phyloP scores from a whole-genome alignment of 2,113 vertebrate genomes.

The Pseudopipra pipra region DNA sequence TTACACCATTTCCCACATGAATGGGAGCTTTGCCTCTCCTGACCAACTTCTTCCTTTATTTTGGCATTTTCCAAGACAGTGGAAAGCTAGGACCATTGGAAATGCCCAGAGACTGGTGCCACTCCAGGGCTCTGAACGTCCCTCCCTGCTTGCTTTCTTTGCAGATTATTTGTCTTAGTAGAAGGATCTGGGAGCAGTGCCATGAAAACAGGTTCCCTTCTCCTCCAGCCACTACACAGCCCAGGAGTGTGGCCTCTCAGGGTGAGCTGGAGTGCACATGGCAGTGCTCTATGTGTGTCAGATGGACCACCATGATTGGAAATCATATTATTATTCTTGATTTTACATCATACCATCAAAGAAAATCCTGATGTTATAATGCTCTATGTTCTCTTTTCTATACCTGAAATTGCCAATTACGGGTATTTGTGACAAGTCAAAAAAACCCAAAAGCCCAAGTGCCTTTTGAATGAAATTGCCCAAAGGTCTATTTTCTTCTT shows the following conservation, averaged over 20 bases:
- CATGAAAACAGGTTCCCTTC: neutral
- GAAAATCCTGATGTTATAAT: neutral
- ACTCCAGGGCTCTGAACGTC: neutral
- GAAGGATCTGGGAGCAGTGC: neutral
- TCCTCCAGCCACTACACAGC: rapidly evolving
- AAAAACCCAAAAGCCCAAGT: neutral
- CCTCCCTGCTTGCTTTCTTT: neutral
- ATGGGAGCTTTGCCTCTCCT: neutral
- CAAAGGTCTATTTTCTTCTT: neutral
- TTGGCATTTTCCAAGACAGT: neutral
- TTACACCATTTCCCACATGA: neutral
- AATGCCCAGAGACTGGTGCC: neutral
- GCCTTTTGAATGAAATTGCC: neutral
- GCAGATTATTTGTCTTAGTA: neutral
- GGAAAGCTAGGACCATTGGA: neutral
- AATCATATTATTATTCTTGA: neutral
- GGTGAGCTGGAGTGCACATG: neutral
- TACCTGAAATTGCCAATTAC: neutral
- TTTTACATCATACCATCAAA: neutral
- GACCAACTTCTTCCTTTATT: neutral
- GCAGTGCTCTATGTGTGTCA: neutral
- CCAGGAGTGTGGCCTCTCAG: neutral
- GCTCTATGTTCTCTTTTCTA: neutral
- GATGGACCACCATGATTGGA: rapidly evolving
- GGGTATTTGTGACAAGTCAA: neutral